phyloP scores from a whole-genome alignment of 2,113 vertebrate species.

The Danionella cerebrum region DNA sequence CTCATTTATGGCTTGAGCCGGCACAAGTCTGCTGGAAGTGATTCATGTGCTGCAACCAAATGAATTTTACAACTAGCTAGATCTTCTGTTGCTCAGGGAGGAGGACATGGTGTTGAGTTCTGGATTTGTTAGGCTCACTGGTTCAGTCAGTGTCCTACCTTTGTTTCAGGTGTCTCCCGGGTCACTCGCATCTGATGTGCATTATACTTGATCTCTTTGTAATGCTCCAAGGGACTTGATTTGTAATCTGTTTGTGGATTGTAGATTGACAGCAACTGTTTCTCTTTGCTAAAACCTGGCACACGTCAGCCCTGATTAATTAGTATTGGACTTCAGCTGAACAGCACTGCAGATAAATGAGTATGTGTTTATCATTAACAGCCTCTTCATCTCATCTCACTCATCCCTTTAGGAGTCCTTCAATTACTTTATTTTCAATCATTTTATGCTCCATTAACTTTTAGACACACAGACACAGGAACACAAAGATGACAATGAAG shows the following conservation, averaged over 20 bases:
- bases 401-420: constrained; percentile 21
- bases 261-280: neutral
- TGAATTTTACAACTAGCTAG: constrained; percentile 24
- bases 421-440: constrained; percentile 25
- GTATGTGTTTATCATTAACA: constrained; percentile 16
- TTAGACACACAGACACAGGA: neutral
- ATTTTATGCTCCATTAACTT: constrained; percentile 26
- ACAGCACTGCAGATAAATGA: constrained; percentile 15
- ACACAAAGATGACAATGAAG: neutral
- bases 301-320: neutral
- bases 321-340: constrained; percentile 14
- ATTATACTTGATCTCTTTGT: neutral
- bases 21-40: constrained; percentile 19
- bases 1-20: constrained; percentile 7
- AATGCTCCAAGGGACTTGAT: neutral
- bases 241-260: neutral
- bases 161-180: neutral
- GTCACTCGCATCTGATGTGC: constrained; percentile 25
- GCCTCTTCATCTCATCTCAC: neutral
- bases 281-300: neutral
- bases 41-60: constrained; percentile 15
- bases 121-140: too few relatives aligned
- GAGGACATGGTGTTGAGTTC: neutral
- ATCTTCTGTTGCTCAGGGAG: neutral
- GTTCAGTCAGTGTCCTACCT: too few relatives aligned